Conservation (phyloP, 2,113 vertebrate species). For the Actenoides hombroni region DNA sequence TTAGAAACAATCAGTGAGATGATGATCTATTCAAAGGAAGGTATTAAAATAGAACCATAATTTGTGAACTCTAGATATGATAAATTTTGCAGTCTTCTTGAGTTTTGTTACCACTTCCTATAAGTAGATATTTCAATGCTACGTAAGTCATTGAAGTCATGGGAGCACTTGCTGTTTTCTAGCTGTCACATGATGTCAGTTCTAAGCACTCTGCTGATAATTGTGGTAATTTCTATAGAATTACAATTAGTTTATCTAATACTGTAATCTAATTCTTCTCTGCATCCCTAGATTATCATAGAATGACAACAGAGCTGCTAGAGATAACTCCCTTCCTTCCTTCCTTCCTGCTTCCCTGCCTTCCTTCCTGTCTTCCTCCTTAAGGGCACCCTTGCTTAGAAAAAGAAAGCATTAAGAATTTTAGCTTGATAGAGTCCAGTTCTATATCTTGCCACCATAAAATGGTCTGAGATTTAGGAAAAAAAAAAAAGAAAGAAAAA, state of each 20-base stretch:
- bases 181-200: not conserved
- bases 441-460: not conserved
- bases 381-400: not conserved
- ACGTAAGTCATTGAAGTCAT: not conserved
- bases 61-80: not conserved
- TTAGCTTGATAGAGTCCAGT: not conserved
- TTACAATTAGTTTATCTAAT: not conserved
- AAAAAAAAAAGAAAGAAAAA: not conserved
- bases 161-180: not conserved
- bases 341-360: not conserved
- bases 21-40: not conserved
- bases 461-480: not conserved
- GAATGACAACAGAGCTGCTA: not conserved
- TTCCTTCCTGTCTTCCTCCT: not conserved
- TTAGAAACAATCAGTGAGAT: not conserved
- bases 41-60: not conserved
- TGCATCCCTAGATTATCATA: not conserved
- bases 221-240: not conserved
- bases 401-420: not conserved
- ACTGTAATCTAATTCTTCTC: not conserved
- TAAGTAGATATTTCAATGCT: not conserved
- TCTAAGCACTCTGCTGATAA: not conserved
- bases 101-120: not conserved
- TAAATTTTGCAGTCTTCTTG: not conserved
- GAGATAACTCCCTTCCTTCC: not conserved